Base-by-base conservation (phyloP, 2,888 invertebrate genomes). In the Lottia scabra region DNA sequence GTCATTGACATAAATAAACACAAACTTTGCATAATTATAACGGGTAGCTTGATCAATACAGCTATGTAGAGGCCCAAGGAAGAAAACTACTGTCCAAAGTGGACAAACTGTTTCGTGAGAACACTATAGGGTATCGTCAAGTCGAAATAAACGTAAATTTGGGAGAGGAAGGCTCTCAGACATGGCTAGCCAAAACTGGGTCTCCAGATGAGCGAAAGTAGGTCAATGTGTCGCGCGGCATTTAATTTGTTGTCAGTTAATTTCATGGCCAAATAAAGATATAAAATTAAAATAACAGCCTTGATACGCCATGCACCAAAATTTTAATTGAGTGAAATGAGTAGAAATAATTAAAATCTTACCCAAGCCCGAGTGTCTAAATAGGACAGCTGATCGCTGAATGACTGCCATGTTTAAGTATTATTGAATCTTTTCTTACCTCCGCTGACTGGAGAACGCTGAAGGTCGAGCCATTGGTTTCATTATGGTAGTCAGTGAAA, bases 1-100 rank as follows among this genome's bases (percentile, higher is more conserved):
- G 56, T 56, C 56, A 56, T 56, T 56, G 56, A 56, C 56, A 56
- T 23, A 56, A 56, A 56, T 56, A 56, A 56, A 56, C 19, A 56
- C 23, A 56, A 56, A 56, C 56, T 23, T 23, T 19, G 56, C 56
- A 23, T 23, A 56, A 23, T 56, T 38, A 8, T 38, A 38, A 5
- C 5, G 38, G 38, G 38, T 38, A 38, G 38, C 38, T 38, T 10
- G 38, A 38, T 38, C 5, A 38, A 10, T 38, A 38, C 10, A 1
- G 38, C 1, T 5, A 38, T 38, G 10, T 38, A 38, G 38, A 38
- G 10, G 38, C 38, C 38, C 1, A 10, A 5, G 23, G 19, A 56
- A 19, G 56, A n/a, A 23, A 13, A 56, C 56, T 56, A 10, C 19
- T 56, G 19, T 23, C 23, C 12, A 56, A 56, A 56, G 56, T 56